Evolutionary conservation across 2,113 vertebrate species (phyloP).

Genomic region (Charina bottae): DNA sequence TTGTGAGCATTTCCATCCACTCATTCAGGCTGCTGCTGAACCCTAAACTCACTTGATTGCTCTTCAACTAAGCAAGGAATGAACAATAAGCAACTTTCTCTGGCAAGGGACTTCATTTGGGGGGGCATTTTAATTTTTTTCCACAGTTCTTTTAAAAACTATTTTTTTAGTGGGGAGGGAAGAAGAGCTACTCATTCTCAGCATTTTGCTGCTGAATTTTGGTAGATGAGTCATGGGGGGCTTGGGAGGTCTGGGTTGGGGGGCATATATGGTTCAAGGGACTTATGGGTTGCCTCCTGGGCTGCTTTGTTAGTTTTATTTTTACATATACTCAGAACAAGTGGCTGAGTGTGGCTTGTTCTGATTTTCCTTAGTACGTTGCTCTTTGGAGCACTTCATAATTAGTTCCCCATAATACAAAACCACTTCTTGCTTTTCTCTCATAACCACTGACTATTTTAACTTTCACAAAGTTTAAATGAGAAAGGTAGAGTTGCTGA

Average conservation of each 20-base stretch:
- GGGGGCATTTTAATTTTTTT: neutral
- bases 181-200: neutral
- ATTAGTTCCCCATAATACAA: conserved; percentile 50
- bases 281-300: neutral
- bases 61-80: neutral
- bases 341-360: neutral
- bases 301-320: neutral
- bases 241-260: neutral
- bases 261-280: neutral
- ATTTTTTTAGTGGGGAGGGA: neutral
- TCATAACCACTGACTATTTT: conserved; percentile 42
- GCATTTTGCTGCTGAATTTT: neutral
- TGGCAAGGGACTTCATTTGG: neutral
- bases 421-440: conserved; percentile 41
- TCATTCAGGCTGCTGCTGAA: neutral
- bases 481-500: conserved; percentile 62
- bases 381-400: conserved; percentile 41
- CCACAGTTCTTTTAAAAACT: neutral
- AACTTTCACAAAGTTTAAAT: conserved; percentile 70
- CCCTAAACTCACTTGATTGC: neutral
- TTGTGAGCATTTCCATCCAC: neutral
- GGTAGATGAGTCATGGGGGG: neutral
- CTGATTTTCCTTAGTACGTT: neutral
- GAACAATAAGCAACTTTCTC: neutral
- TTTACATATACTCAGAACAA: conserved; percentile 7